phyloP scores from a whole-genome alignment of 2,797 vertebrate genomes.

The Xenops minutus region DNA sequence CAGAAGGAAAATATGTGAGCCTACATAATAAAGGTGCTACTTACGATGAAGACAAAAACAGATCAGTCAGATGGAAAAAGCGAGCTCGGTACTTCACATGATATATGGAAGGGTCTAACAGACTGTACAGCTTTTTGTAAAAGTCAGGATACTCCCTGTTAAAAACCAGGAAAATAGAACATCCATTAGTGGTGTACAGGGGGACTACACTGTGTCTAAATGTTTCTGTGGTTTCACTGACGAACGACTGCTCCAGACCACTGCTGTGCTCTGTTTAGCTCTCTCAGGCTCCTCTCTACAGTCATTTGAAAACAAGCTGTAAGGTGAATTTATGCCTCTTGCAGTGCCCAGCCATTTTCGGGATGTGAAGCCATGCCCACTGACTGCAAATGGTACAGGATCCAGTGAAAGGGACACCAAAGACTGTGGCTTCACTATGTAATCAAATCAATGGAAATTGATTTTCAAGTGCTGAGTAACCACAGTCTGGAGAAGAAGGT shows the following conservation, averaged over 20 bases:
- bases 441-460: not conserved
- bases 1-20: not conserved
- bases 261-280: not conserved
- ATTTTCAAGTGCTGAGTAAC: constrained; percentile 11
- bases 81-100: constrained; percentile 92
- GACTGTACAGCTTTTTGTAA: constrained; percentile 91
- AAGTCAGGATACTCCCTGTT: constrained; percentile 96
- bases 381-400: not conserved
- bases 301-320: not conserved
- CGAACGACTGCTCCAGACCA: not conserved
- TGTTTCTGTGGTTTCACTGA: not conserved
- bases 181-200: not conserved
- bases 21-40: not conserved
- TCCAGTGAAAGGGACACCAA: not conserved
- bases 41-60: constrained; percentile 95
- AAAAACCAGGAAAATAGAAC: not conserved
- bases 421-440: not conserved
- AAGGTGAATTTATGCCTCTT: not conserved
- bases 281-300: not conserved
- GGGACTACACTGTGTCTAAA: not conserved
- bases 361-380: not conserved
- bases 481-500: not conserved
- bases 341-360: not conserved
- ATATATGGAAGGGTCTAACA: constrained; percentile 91
- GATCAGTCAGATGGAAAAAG: constrained; percentile 89